These are phyloP conservation scores for Brenthis hecate DNA, from an alignment of 2,888 invertebrate species.

Conservation along the genomic window DNA sequence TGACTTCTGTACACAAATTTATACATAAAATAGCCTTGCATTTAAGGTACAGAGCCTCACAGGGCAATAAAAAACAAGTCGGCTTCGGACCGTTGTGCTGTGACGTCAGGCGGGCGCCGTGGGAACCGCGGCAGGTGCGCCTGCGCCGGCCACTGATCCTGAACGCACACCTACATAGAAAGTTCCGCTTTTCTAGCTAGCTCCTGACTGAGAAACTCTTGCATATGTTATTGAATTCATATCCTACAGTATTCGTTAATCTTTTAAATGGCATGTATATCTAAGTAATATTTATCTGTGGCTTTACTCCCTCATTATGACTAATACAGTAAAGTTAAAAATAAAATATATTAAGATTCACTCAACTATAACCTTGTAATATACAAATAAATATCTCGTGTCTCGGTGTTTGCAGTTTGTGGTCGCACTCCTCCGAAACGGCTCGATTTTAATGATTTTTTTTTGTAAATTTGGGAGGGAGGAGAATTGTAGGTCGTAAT, in stretches of 20 bases:
- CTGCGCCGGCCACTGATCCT: slow-evolving; percentile 81
- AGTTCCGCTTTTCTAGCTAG: slow-evolving; percentile 61
- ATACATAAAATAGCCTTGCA: slow-evolving; percentile 15
- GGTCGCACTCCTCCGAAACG: too few relatives aligned
- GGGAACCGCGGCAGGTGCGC: slow-evolving; percentile 82
- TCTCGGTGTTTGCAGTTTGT: too few relatives aligned
- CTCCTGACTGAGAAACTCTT: slow-evolving; percentile 20
- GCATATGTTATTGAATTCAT: slow-evolving; percentile 7
- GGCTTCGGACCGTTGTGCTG: slow-evolving; percentile 65
- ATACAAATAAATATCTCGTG: too few relatives aligned
- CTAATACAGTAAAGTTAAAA: too few relatives aligned
- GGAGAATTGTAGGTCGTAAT: too few relatives aligned
- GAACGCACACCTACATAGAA: slow-evolving; percentile 61
- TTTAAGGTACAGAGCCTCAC: slow-evolving; percentile 36
- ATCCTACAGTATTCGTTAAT: background rate
- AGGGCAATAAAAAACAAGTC: slow-evolving; percentile 57
- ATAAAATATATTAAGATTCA: too few relatives aligned
- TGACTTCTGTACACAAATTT: slow-evolving; percentile 3
- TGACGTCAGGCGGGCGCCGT: slow-evolving; percentile 70
- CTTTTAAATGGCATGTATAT: background rate
- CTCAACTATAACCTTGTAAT: too few relatives aligned
- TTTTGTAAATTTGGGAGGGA: too few relatives aligned
- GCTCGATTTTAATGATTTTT: too few relatives aligned
- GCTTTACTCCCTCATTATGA: too few relatives aligned
- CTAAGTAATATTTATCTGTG: too few relatives aligned